Evolutionary conservation across 1,140 invertebrate species (phyloP).

Genomic region (Geopemphigus sp.): DNA sequence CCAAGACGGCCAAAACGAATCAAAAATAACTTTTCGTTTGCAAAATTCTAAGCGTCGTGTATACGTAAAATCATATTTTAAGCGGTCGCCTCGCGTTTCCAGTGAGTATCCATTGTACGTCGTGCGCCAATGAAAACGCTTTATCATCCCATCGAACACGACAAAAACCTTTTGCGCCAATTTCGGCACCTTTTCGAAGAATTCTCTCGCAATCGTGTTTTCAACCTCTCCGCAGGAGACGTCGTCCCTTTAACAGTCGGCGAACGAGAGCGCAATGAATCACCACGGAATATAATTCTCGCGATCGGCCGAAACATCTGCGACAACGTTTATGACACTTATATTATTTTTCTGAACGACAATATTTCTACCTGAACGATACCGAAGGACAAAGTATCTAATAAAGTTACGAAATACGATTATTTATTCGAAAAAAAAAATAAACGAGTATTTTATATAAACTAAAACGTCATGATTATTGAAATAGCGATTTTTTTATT

Average conservation of each 20-base stretch:
- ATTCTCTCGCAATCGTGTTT: constrained; percentile 28
- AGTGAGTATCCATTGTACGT: no score
- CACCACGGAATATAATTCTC: not conserved
- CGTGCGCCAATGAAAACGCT: not conserved
- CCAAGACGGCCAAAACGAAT: no score
- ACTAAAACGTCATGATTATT: no score
- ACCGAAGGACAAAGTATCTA: not conserved
- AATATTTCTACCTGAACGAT: not conserved
- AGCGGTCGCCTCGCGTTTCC: no score
- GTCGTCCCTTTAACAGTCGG: constrained; percentile 11
- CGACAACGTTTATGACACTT: not conserved
- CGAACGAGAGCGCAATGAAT: constrained; percentile 19
- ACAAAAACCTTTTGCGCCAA: constrained; percentile 37
- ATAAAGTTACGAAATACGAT: no score
- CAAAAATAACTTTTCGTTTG: no score
- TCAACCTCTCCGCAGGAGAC: constrained; percentile 38
- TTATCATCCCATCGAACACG: constrained; percentile 5
- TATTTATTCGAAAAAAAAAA: no score
- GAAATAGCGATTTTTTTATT: no score
- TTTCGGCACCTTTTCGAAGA: constrained; percentile 48
- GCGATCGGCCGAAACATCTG: constrained; percentile 21
- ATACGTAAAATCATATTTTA: no score
- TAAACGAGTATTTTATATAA: no score
- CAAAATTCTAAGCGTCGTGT: no score
- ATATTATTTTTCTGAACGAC: not conserved